Evolutionary conservation across 2,113 vertebrate genomes (phyloP), one percentile per base, ranked within the genome.

Genomic region (Lynx canadensis): DNA sequence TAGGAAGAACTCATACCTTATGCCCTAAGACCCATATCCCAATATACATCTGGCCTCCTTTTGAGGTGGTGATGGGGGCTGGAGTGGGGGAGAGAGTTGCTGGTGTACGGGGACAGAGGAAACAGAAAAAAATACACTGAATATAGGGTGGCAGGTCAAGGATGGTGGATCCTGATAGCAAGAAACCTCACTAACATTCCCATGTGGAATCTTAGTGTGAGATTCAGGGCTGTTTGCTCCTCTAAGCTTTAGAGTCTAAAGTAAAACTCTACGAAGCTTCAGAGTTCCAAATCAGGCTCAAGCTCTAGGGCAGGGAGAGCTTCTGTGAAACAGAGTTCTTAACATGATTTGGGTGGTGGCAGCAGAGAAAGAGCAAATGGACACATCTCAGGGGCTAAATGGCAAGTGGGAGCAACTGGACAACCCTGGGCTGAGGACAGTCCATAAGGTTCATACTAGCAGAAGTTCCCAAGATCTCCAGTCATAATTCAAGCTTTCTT

Each of bases 241-340:
- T 95, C 63, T 92, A 92, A 96, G 94, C 0, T 31, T 91, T 38
- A 95, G 29, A 95, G 63, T 71, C 55, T 89, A 48, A 86, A 94
- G 33, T 71, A 93, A 95, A 97, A 94, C 65, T 57, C 86, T 66
- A 29, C 95, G 69, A 85, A 96, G 48, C 2, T 29, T 88, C 80
- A 90, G 57, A 92, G 81, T 81, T 92, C 55, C 87, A 89, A 80
- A 52, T 73, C 27, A 74, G 82, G 25, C 65, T 90, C 55, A 87
- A 84, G 65, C 74, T 96, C 50, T 57, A 93, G n/a, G 89, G 73
- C 6, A 82, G 31, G 66, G 63, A 50, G 69, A 73, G 78, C 18
- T n/a, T 69, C 74, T 89, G 13, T 29, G 29, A 86, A 79, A 60
- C 13, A 76, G 50, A 82, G 31, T 38, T 85, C 82, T 89, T 86